phyloP scores from a whole-genome alignment of 2,113 vertebrate species.

The Oplegnathus fasciatus region DNA sequence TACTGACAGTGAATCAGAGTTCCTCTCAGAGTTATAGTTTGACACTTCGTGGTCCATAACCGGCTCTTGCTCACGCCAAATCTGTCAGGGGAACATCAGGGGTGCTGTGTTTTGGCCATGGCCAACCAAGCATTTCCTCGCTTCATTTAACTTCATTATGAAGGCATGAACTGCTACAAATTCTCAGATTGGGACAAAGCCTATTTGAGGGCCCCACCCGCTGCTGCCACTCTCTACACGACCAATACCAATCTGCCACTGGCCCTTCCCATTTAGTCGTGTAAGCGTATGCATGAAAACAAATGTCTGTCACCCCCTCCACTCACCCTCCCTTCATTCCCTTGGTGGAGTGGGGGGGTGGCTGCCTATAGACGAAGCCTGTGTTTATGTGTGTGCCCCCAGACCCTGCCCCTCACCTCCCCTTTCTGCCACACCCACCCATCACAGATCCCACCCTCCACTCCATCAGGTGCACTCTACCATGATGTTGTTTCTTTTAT shows the following conservation, averaged over 20 bases:
- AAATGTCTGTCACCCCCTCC: conserved; percentile 69
- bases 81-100: conserved; percentile 71
- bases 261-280: conserved; percentile 67
- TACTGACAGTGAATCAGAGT: conserved; percentile 24
- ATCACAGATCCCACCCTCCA: conserved; percentile 59
- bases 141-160: conserved; percentile 89
- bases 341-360: background rate
- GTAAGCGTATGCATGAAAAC: conserved; percentile 77
- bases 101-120: conserved; percentile 73
- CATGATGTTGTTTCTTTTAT: conserved; percentile 76
- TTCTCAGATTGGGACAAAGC: conserved; percentile 85
- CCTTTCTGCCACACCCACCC: conserved; percentile 63
- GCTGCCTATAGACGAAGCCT: conserved; percentile 43
- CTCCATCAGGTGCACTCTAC: conserved; percentile 81
- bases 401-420: conserved; percentile 32
- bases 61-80: conserved; percentile 31
- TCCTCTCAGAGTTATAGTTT: conserved; percentile 32
- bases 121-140: conserved; percentile 79
- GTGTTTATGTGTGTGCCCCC: conserved; percentile 54
- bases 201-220: conserved; percentile 61
- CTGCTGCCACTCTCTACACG: conserved; percentile 53
- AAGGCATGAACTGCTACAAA: conserved; percentile 88
- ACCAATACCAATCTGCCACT: conserved; percentile 67
- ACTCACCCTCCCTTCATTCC: conserved; percentile 52
- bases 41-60: conserved; percentile 27